Evolutionary conservation across 1,140 invertebrate species (phyloP), one percentile per base, ranked within the genome.

Genomic region (Megalonaias nervosa): DNA sequence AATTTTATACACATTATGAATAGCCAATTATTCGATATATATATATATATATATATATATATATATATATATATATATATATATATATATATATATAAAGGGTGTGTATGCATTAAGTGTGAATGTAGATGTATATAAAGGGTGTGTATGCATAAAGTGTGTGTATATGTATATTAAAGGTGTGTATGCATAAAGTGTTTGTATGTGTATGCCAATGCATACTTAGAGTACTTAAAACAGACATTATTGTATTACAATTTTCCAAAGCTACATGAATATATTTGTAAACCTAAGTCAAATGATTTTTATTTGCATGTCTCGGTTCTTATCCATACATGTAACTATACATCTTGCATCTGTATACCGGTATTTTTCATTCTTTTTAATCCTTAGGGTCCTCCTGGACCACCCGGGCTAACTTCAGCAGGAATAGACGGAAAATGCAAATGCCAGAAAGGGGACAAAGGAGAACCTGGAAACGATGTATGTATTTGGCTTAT

Each of bases 391-490:
- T 60, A 78, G 76, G 76, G 76, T 23, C 76, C 76, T 56, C 76
- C 76, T 0, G 76, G 76, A 31, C 76, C 76, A n/a, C 65, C 76
- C 0, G 76, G 76, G 6, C 64, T 67, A n/a, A 21, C 61, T 15
- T 57, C 48, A 0, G 56, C 68, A 67, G 75, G 69, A 58, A 17
- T 78, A 62, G 71, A 72, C 23, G 76, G 71, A 4, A 61, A 56
- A 17, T 78, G 76, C 56, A 55, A 71, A 55, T 78, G 76, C 68
- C 14, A 38, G 21, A 78, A 78, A 26, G 76, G 76, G 15, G 76
- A 78, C 13, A 73, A 78, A 55, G 76, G 76, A 31, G 76, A 73
- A 38, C 14, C 38, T 17, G 76, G 76, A n/a, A 59, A 59, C 56
- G 65, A 67, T 61, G 76, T 78, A 38, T 73, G 76, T 71, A 57